Conservation (phyloP, 2,113 vertebrate species). For the Campylomormyrus numenius region DNA sequence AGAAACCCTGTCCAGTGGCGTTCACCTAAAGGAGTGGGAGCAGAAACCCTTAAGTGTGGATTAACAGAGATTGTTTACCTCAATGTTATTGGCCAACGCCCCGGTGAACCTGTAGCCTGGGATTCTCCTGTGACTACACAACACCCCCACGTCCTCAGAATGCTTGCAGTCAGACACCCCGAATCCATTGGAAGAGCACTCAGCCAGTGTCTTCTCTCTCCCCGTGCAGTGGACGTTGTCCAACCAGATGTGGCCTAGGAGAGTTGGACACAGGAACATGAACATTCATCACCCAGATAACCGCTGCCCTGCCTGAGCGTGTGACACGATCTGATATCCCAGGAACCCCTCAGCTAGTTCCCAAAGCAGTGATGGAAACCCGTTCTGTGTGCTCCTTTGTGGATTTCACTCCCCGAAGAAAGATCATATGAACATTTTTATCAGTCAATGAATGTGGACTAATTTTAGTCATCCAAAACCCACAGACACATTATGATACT, state of each 20-base stretch:
- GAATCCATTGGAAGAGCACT: conserved; percentile 80
- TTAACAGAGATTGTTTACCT: conserved; percentile 55
- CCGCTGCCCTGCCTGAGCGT: background rate
- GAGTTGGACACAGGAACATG: background rate
- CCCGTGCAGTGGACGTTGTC: conserved; percentile 86
- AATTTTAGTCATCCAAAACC: background rate
- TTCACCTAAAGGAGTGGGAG: background rate
- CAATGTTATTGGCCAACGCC: conserved; percentile 58
- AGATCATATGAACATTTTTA: background rate
- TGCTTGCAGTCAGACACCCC: conserved; percentile 89
- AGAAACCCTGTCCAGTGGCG: background rate
- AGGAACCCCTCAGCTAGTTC: background rate
- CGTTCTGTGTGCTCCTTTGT: background rate
- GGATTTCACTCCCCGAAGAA: background rate
- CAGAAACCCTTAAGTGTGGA: background rate
- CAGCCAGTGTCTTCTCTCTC: conserved; percentile 67
- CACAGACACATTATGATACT: background rate
- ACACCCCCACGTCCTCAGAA: conserved; percentile 81
- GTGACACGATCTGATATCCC: background rate
- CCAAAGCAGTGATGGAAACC: background rate
- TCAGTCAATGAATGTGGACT: background rate
- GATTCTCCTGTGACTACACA: conserved; percentile 81
- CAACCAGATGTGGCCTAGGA: conserved; percentile 80
- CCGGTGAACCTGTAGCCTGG: conserved; percentile 80
- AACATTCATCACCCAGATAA: background rate